Conservation (phyloP, 1,140 invertebrate species). For the Parasteatoda tepidariorum region DNA sequence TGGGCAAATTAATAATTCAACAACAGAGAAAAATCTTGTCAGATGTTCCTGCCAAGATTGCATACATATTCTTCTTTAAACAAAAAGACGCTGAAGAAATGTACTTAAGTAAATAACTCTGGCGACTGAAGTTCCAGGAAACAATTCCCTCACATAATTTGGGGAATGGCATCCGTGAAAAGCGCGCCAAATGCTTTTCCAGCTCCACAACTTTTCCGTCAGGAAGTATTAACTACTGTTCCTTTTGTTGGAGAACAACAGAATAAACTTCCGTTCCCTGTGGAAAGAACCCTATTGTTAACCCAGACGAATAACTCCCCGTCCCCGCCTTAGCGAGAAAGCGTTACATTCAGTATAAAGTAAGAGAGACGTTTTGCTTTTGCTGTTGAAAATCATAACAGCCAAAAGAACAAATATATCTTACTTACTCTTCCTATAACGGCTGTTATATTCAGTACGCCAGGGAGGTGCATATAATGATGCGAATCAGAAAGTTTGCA, state of each 20-base stretch:
- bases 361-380: neutral
- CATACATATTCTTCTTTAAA: no score
- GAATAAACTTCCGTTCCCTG: constrained; percentile 1
- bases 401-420: neutral
- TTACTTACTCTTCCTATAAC: neutral
- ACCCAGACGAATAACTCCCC: neutral
- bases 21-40: no score
- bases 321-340: neutral
- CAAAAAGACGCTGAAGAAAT: neutral
- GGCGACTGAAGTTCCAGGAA: neutral
- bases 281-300: constrained; percentile 24
- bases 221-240: constrained; percentile 27
- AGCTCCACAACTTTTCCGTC: neutral
- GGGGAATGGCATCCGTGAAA: constrained; percentile 18
- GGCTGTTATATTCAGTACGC: neutral
- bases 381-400: neutral
- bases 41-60: no score
- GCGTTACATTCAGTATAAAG: neutral
- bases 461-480: neutral
- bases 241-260: constrained; percentile 1
- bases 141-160: constrained; percentile 14
- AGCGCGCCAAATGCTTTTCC: constrained; percentile 2
- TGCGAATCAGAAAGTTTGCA: neutral
- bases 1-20: no score
- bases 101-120: neutral